Base-by-base conservation (phyloP, 2,888 invertebrate genomes). In the Punctoribates punctum region DNA sequence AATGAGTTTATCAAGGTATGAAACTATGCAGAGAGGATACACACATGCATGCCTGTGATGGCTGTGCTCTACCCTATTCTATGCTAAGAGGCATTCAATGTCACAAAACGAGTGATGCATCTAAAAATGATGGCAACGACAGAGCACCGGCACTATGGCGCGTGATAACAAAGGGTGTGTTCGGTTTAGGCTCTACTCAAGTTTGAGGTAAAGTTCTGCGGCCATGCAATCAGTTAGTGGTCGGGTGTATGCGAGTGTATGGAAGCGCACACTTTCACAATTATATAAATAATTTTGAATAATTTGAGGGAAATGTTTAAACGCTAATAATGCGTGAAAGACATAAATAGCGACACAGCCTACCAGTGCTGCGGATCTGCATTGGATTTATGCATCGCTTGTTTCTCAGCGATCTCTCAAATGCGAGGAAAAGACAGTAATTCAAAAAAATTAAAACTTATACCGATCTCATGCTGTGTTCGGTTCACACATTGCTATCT, bases 41-140 rank as follows among this genome's bases (percentile, higher is more conserved):
- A 51, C 20, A 20, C 51, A 51, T 51, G 51, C 34, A 34, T 34
- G 34, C n/a, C 5, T 60, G 60, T 60, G 60, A 60, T 60, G 60
- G 4, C 60, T 60, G 57, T 17, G 25, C 57, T 57, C 11, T 57
- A n/a, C 23, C 25, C 57, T 57, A 57, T 25, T n/a, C 57, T 11
- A 6, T 15, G 65, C 9, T 65, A 27, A 65, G 23, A 29, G 27
- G 65, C 65, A 34, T 65, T 65, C 65, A 65, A 65, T 65, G 65
- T 65, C 65, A 65, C 65, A 65, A 65, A 65, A 65, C 65, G 27
- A 29, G 65, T 65, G 65, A 65, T 65, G 65, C 65, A 65, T 65
- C 65, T 5, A 65, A 65, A 65, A 65, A 65, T 65, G 65, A 65
- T 65, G 5, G 23, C 34, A 34, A 4, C 34, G 34, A 34, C 34